Evolutionary conservation across 2,113 vertebrate species (phyloP), one percentile per base, ranked within the genome.

Genomic region (Edolisoma coerulescens): DNA sequence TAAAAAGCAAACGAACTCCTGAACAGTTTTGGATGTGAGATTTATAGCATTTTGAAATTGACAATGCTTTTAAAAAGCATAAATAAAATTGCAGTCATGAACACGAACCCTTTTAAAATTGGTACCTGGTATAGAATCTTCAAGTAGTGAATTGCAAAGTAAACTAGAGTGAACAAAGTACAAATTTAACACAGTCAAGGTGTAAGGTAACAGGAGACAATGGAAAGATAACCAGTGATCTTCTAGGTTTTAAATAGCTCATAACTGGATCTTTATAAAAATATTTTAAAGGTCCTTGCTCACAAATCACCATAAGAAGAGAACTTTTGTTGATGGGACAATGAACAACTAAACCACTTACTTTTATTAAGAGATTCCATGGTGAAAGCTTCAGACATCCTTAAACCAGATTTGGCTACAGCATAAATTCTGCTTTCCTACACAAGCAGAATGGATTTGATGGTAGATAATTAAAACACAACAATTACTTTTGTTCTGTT

Each of bases 341-440:
- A 54, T 26, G 27, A 92, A 70, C 18, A 92, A 30, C 73, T 71
- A 92, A 79, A 79, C 26, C 37, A 98, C 98, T 97, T 98, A 99
- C 99, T 98, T 98, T 99, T 99, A 96, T 98, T 98, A 61, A 97
- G 89, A 70, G 97, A 96, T 69, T 99, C 98, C 92, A 98, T 17
- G 89, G 96, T 98, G 74, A 99, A 98, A 52, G 98, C 99, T 96
- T 99, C 99, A 70, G 99, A 99, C 97, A 99, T 98, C 87, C 98
- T 98, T 96, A 99, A 99, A 80, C 99, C 99, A 88, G 99, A 99
- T 94, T 99, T 99, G 93, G 99, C 99, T 90, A 99, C 99, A 64
- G 99, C 99, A 86, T 99, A 99, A 96, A 99, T 99, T 93, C 99
- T 99, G 98, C 98, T 99, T 97, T 99, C 99, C 99, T 99, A 57